A percentile compares a stretch with the other conserved stretches of the same genome.
Evolutionary conservation across 1,140 invertebrate genomes (phyloP).

Genomic region (Cepaea nemoralis): DNA sequence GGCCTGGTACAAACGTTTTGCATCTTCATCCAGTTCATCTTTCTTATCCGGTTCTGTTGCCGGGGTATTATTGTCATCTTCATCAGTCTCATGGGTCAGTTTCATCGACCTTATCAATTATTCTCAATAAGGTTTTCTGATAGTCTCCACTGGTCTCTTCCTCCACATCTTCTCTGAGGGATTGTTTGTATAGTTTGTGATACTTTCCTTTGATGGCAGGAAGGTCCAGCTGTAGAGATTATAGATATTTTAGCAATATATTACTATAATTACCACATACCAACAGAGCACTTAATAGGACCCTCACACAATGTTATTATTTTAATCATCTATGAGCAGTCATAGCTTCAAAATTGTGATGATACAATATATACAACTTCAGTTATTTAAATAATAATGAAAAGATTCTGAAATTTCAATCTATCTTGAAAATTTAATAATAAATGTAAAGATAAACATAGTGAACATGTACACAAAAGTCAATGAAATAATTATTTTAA

Average conservation of each 20-base stretch:
- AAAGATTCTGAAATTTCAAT: no score
- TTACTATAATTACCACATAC: no score
- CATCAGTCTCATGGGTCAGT: background rate
- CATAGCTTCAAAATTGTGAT: no score
- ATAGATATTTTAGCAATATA: background rate
- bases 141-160: slow-evolving; percentile 65
- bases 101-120: slow-evolving; percentile 46
- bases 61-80: background rate
- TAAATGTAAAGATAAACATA: no score
- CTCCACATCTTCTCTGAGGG: slow-evolving; percentile 58
- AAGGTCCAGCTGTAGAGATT: slow-evolving; percentile 65
- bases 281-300: no score
- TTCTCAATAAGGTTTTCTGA: slow-evolving; percentile 58
- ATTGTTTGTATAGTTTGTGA: slow-evolving; percentile 56
- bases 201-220: slow-evolving; percentile 65
- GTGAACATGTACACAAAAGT: no score
- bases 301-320: no score
- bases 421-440: no score
- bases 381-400: no score
- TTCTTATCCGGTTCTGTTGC: slow-evolving; percentile 1
- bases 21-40: slow-evolving; percentile 49
- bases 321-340: no score
- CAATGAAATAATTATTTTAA: no score
- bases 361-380: no score
- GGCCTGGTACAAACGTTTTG: slow-evolving; percentile 57